A percentile compares a stretch with the other conserved stretches of the same genome.
These are phyloP conservation scores for Heliocidaris erythrogramma DNA, from an alignment of 35 echinoderm and acorn worm genomes.

Conservation along the genomic window DNA sequence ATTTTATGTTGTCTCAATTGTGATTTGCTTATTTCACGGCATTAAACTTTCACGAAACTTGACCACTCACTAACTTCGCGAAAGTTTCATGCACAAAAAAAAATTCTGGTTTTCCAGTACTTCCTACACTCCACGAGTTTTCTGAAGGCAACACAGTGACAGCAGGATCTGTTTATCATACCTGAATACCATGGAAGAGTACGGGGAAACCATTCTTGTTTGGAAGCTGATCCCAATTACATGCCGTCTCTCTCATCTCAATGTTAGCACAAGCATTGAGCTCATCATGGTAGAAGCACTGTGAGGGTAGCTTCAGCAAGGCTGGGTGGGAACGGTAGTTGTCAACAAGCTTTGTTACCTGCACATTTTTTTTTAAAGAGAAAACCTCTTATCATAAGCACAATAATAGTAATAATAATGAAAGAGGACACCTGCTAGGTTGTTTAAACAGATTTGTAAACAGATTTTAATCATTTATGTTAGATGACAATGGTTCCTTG, in stretches of 20 bases:
- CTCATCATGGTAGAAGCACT: slow-evolving; percentile 91
- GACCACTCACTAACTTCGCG: too few relatives aligned
- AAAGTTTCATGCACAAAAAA: too few relatives aligned
- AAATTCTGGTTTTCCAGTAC: too few relatives aligned
- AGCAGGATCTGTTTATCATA: background rate
- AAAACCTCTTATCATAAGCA: background rate
- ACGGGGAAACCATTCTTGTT: slow-evolving; percentile 78
- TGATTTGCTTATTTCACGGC: too few relatives aligned
- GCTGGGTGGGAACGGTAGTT: slow-evolving; percentile 93
- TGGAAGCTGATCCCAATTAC: slow-evolving; percentile 73
- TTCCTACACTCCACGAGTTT: too few relatives aligned
- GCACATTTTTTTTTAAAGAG: background rate
- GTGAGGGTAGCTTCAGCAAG: slow-evolving; percentile 72
- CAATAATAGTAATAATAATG: background rate
- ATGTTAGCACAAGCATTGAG: slow-evolving; percentile 66
- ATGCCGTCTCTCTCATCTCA: slow-evolving; percentile 58
- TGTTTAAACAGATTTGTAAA: too few relatives aligned
- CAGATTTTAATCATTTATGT: too few relatives aligned
- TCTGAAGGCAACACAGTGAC: background rate
- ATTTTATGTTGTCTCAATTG: too few relatives aligned
- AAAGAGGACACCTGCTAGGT: too few relatives aligned
- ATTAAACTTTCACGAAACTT: too few relatives aligned
- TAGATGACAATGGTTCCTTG: background rate
- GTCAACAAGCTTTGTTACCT: slow-evolving; percentile 92
- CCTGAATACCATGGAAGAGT: slow-evolving; percentile 90